These are phyloP conservation scores for Drosophila yooni DNA, from an alignment of 2,888 invertebrate species.

Conservation along the genomic window DNA sequence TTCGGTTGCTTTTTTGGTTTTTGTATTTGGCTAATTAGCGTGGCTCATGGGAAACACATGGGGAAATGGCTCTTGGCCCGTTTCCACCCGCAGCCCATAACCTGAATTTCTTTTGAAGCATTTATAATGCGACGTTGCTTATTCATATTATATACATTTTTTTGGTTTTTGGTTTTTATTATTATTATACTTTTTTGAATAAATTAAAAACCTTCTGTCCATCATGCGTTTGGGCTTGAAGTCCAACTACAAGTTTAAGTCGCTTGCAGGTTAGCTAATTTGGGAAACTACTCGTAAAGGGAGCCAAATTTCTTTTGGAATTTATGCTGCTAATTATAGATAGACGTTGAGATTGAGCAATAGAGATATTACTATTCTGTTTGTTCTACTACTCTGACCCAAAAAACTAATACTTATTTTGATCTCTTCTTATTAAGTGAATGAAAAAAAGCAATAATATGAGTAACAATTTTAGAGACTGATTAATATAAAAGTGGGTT, in stretches of 20 bases:
- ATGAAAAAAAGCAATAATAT: neutral
- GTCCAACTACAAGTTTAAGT: conserved; percentile 9
- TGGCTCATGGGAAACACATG: conserved; percentile 72
- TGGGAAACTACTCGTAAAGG: neutral
- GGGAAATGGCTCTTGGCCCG: conserved; percentile 53
- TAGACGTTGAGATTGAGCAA: neutral
- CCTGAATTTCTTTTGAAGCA: conserved; percentile 72
- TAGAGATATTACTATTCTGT: neutral
- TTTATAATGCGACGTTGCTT: conserved; percentile 63
- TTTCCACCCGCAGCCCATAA: conserved; percentile 67
- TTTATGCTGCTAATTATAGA: neutral
- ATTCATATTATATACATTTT: conserved; percentile 48
- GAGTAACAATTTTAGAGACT: neutral
- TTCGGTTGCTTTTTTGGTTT: conserved; percentile 40
- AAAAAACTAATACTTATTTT: neutral
- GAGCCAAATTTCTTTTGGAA: neutral
- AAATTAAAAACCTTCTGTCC: conserved; percentile 63
- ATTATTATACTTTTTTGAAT: conserved; percentile 60
- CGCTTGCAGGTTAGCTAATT: conserved; percentile 7
- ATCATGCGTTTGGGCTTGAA: conserved; percentile 30
- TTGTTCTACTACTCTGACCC: neutral
- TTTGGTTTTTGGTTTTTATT: conserved; percentile 25
- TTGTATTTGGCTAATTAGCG: conserved; percentile 77
- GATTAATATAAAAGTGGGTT: neutral
- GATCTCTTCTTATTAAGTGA: neutral